Base-by-base conservation (phyloP, 2,797 vertebrate species). In the Halcyon smyrnensis region DNA sequence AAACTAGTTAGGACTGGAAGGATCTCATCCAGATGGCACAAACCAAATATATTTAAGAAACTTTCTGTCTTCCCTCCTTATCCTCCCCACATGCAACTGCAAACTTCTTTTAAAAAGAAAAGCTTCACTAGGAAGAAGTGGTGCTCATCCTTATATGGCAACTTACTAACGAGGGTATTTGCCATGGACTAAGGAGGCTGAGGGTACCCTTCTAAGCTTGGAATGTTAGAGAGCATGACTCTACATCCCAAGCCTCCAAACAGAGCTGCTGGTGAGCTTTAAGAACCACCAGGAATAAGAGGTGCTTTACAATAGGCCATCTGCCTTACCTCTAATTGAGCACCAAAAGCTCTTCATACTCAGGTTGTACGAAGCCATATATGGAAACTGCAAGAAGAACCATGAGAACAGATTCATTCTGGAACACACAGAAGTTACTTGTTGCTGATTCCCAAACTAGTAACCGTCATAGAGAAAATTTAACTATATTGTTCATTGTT, bases 311-410 rank as follows among this genome's bases (percentile, higher is more conserved):
- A 94, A 89, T 1, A 50, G 15, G 12, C 25, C 41, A 34, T 41
- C 37, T 54, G 23, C 32, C 45, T 92, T n/a, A n/a, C 23, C 73
- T 13, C 15, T 8, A 57, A 23, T 0, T 53, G 11, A 19, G 7
- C 17, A 71, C 20, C 10, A 68, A 79, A 67, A 68, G 36, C 15
- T 76, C 48, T 75, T 92, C 76, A 54, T 56, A 67, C 21, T 73
- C 27, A 27, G 18, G 16, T 17, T 1, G 11, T 20, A n/a, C 24
- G 21, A 87, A 69, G n/a, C 12, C 1, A 0, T 12, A 12, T 30
- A 63, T 11, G 37, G n/a, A 71, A 90, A 76, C 18, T 20, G 36
- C 39, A 60, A 64, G 68, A 34, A 89, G 56, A 79, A 75, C n/a
- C 9, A 16, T 56, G 13, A 51, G 59, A 82, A 82, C 0, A 1